Percentiles rank a stretch among this genome's conserved stretches.
phyloP scores from a whole-genome alignment of 2,888 invertebrate species.

The Drosophila sordidapex region DNA sequence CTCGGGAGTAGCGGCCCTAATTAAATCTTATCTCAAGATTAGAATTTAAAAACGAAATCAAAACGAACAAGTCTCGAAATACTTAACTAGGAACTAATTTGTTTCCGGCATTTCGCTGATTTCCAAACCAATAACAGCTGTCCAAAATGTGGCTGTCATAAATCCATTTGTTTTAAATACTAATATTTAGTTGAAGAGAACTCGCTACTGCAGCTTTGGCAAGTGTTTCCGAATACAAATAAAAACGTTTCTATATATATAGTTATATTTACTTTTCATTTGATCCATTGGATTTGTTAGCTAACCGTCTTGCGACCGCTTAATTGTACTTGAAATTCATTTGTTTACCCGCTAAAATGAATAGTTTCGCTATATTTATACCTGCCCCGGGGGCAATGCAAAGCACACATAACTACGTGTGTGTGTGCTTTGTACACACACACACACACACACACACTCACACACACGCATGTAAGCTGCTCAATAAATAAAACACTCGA shows the following conservation, averaged over 20 bases:
- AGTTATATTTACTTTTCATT: slow-evolving; percentile 1
- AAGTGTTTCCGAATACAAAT: background rate
- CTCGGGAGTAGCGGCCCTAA: no score
- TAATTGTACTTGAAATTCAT: slow-evolving; percentile 56
- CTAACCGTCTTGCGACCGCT: slow-evolving; percentile 23
- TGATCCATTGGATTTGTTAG: slow-evolving; percentile 15
- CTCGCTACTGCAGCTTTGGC: background rate
- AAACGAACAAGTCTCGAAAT: background rate
- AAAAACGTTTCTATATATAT: background rate
- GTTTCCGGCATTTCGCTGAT: background rate
- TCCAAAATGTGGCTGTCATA: background rate
- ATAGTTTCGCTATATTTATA: slow-evolving; percentile 60
- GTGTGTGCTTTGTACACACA: background rate
- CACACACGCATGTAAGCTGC: slow-evolving; percentile 18
- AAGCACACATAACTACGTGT: slow-evolving; percentile 4
- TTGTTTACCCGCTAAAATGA: slow-evolving; percentile 65
- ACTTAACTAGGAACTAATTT: background rate
- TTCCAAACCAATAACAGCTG: background rate
- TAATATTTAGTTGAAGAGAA: background rate
- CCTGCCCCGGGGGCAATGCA: slow-evolving; percentile 11
- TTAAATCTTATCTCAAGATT: background rate
- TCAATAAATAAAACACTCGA: slow-evolving; percentile 74
- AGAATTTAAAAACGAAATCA: background rate
- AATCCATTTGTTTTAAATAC: background rate
- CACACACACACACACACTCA: background rate